phyloP scores from a whole-genome alignment of 2,888 invertebrate genomes.

The Ramazzottius varieornatus region DNA sequence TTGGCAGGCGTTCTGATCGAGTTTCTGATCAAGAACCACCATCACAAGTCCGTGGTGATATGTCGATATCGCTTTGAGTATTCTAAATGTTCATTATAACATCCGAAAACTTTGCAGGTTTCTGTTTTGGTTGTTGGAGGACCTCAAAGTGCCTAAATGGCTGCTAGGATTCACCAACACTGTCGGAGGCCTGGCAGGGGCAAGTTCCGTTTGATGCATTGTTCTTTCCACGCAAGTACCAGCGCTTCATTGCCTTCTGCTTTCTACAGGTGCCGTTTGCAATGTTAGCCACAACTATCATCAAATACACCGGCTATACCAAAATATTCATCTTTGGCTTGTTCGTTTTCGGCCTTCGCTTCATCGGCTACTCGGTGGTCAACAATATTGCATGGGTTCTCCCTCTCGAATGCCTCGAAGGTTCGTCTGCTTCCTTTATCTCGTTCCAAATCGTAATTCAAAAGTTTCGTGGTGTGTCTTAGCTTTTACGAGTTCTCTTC shows the following conservation, averaged over 20 bases:
- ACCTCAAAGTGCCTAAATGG: not conserved
- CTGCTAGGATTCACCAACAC: not conserved
- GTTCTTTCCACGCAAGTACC: too few relatives aligned
- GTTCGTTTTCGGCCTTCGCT: not conserved
- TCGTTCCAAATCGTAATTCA: too few relatives aligned
- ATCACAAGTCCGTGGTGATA: too few relatives aligned
- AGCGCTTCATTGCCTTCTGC: too few relatives aligned
- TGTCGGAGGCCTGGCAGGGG: not conserved
- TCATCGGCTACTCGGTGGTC: not conserved
- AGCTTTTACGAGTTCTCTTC: not conserved
- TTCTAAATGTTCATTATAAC: not conserved
- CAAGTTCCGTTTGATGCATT: too few relatives aligned
- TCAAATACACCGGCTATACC: not conserved
- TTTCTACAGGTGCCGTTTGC: constrained; percentile 2
- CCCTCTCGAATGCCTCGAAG: not conserved
- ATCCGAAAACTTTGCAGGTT: not conserved
- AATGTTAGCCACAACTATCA: not conserved
- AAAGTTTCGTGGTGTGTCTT: not conserved
- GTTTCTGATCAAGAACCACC: too few relatives aligned
- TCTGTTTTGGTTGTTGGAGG: not conserved
- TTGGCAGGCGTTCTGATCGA: too few relatives aligned
- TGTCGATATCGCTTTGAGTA: too few relatives aligned
- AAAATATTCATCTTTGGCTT: not conserved
- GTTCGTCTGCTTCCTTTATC: too few relatives aligned
- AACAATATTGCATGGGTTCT: not conserved